These are phyloP conservation scores for Dendropsophus ebraccatus DNA, from an alignment of 2,113 vertebrate genomes.

Conservation along the genomic window DNA sequence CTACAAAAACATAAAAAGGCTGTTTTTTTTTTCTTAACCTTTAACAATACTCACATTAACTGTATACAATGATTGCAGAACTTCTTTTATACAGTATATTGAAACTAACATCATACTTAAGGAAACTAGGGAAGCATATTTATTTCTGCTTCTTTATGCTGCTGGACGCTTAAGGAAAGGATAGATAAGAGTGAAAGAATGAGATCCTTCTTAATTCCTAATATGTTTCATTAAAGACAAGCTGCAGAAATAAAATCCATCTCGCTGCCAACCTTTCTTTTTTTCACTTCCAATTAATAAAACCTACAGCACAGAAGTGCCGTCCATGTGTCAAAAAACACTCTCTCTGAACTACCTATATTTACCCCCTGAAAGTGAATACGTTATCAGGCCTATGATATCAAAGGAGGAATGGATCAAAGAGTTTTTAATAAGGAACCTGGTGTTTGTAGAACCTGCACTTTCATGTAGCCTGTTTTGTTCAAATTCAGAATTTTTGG, in stretches of 20 bases:
- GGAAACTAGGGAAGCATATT: neutral
- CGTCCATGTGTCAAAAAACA: constrained; percentile 85
- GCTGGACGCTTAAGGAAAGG: neutral
- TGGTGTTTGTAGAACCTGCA: constrained; percentile 89
- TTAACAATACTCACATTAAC: neutral
- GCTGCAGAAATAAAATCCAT: constrained; percentile 64
- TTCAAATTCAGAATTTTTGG: constrained; percentile 81
- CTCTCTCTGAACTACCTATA: constrained; percentile 99
- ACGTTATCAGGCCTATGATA: constrained; percentile 98
- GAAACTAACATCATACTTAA: too few species aligned
- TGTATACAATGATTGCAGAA: neutral
- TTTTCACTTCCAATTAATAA: constrained; percentile 92
- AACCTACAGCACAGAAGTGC: constrained; percentile 85
- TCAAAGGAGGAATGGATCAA: constrained; percentile 98
- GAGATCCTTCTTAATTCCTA: constrained; percentile 61
- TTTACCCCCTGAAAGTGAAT: constrained; percentile 99
- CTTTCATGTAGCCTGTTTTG: constrained; percentile 90
- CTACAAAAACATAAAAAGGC: too few species aligned
- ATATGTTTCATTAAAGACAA: constrained; percentile 45
- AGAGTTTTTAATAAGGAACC: constrained; percentile 99
- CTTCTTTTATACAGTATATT: too few species aligned
- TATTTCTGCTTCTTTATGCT: neutral
- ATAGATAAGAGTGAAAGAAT: constrained; percentile 17
- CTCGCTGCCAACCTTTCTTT: constrained; percentile 69
- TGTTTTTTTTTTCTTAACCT: too few species aligned